Evolutionary conservation across 2,888 invertebrate genomes (phyloP), one percentile per base, ranked within the genome.

Genomic region (Merodon equestris): DNA sequence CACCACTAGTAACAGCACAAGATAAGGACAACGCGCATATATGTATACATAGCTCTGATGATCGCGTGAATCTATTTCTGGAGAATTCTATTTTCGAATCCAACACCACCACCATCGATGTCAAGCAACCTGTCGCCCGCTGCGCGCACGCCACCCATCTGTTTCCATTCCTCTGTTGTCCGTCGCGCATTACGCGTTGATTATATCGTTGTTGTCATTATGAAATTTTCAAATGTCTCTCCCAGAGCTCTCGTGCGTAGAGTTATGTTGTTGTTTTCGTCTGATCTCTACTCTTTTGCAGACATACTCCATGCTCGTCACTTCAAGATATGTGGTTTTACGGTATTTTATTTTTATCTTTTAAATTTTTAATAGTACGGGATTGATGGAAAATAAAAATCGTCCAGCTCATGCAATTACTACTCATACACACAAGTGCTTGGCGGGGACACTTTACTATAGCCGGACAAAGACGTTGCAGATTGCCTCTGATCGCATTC

Each of bases 61-160:
- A 66, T 66, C 34, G 76, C 7, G 27, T 54, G 56, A 64, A 79
- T 64, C 74, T 79, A 79, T 79, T 79, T 79, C 74, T 64, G 64
- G 79, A 79, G 38, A 64, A 70, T 64, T 79, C 79, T 79, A 79
- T 79, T 79, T 79, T 79, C 27, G 60, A 58, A 73, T 73, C 27
- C 36, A 40, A 38, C 47, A 45, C 48, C 47, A 56, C 48, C 53
- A 57, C 40, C 40, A 40, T 47, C 27, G 17, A 36, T 51, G 27
- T 7, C 7, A 2, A 27, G 27, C 27, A 27, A 27, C 27, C 27
- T 27, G 27, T 27, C 7, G 7, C 27, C 27, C 27, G 27, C 27
- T 2, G 27, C 27, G 27, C 27, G 27, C 27, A 27, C 7, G 27
- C 27, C 27, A 27, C 2, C 27, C 27, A 27, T 27, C 27, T 27